phyloP scores from a whole-genome alignment of 2,113 vertebrate genomes.

The Lagopus leucura region DNA sequence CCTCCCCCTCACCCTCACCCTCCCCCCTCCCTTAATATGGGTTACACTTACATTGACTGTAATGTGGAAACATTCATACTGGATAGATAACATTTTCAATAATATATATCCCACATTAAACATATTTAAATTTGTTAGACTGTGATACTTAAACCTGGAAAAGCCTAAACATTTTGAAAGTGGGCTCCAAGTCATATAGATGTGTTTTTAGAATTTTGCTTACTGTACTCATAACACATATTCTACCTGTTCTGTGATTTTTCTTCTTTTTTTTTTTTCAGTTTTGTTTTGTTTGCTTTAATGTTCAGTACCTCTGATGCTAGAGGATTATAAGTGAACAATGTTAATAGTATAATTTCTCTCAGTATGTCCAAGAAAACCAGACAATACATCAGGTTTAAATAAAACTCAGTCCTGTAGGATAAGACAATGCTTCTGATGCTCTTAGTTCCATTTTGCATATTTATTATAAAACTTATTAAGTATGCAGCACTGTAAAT shows the following conservation, averaged over 20 bases:
- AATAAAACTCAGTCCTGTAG: conserved; percentile 3
- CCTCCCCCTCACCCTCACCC: no score
- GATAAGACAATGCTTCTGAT: conserved; percentile 22
- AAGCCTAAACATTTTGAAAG: not conserved
- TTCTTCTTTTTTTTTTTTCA: not conserved
- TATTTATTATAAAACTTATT: conserved; percentile 21
- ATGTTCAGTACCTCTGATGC: conserved; percentile 6
- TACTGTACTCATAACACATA: not conserved
- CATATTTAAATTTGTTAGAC: not conserved
- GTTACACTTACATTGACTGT: not conserved
- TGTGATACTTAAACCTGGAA: not conserved
- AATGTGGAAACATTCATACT: not conserved
- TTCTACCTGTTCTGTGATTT: not conserved
- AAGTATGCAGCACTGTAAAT: not conserved
- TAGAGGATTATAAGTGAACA: conserved; percentile 40
- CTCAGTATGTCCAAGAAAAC: not conserved
- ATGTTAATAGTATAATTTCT: conserved; percentile 38
- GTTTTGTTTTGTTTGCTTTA: not conserved
- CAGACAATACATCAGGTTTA: conserved; percentile 48
- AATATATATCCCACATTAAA: not conserved
- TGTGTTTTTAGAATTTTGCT: not conserved
- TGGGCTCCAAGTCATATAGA: rapidly evolving
- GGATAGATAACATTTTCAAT: not conserved
- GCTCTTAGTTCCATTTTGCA: not conserved
- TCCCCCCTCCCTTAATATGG: no score